Percentiles rank a stretch among this genome's conserved stretches.
These are phyloP conservation scores for Synergus itoensis DNA, from an alignment of 2,888 invertebrate genomes.

Conservation along the genomic window DNA sequence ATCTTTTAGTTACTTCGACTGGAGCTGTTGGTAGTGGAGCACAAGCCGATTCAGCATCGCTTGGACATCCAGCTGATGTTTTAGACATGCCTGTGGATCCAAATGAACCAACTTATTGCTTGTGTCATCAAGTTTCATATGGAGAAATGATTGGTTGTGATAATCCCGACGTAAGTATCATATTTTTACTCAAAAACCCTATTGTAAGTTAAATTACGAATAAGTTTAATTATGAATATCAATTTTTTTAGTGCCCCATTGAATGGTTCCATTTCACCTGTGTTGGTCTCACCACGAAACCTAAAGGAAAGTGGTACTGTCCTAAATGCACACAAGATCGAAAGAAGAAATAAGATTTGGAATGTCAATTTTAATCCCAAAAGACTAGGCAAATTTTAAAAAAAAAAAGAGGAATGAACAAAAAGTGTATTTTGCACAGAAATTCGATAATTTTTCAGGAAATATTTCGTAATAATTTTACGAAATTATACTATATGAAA, in stretches of 20 bases:
- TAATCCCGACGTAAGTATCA: conserved; percentile 87
- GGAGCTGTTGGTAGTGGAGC: conserved; percentile 75
- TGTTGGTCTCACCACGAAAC: conserved; percentile 93
- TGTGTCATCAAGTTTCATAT: conserved; percentile 98
- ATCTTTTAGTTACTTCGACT: conserved; percentile 64
- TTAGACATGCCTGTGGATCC: conserved; percentile 96
- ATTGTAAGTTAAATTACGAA: background rate
- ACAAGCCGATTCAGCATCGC: conserved; percentile 70
- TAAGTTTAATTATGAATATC: background rate
- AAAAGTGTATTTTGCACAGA: conserved; percentile 8
- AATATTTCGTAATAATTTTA: background rate
- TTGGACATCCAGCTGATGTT: conserved; percentile 93
- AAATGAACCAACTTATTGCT: conserved; percentile 98
- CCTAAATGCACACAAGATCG: conserved; percentile 82
- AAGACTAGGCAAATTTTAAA: conserved; percentile 42
- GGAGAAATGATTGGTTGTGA: conserved; percentile 99
- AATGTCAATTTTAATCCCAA: conserved; percentile 46
- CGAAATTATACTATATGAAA: background rate
- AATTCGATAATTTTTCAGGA: background rate
- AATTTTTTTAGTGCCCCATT: conserved; percentile 83
- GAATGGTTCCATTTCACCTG: conserved; percentile 99
- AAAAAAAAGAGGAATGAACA: conserved; percentile 2
- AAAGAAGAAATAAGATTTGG: conserved; percentile 77
- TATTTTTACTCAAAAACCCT: background rate
- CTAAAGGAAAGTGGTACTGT: conserved; percentile 95